A percentile compares a stretch with the other conserved stretches of the same genome.
These are phyloP conservation scores for Galerucella pusilla DNA, from an alignment of 2,888 invertebrate species.

Conservation along the genomic window DNA sequence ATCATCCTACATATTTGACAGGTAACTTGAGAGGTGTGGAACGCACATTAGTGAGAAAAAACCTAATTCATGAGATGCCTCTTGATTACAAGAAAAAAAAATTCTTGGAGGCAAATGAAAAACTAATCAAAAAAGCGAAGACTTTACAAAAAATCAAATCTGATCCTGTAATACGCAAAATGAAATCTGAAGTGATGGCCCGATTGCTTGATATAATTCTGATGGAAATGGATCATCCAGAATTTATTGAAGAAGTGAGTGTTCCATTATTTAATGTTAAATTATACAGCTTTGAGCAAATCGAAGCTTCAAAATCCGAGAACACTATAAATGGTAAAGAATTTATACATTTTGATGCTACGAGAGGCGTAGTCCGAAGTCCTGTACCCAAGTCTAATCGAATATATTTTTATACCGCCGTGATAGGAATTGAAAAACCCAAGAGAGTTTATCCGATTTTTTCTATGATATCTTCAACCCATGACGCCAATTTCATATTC, in stretches of 20 bases:
- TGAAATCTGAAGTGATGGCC: conserved; percentile 38
- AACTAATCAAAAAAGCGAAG: conserved; percentile 16
- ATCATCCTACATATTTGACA: no score
- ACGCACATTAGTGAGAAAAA: no score
- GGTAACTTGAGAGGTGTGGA: no score
- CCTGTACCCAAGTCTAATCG: conserved; percentile 31
- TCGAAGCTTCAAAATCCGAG: conserved; percentile 29
- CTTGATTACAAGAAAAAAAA: conserved; percentile 27
- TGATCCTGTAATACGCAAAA: conserved; percentile 38
- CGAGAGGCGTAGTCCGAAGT: conserved; percentile 40
- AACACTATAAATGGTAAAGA: conserved; percentile 22
- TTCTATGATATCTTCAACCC: conserved; percentile 37
- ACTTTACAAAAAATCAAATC: conserved; percentile 41
- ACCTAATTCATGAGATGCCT: conserved; percentile 11
- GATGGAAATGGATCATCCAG: conserved; percentile 42
- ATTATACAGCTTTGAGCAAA: conserved; percentile 41
- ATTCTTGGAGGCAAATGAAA: background rate
- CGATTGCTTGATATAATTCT: conserved; percentile 30
- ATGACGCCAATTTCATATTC: conserved; percentile 41
- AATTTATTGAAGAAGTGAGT: conserved; percentile 44
- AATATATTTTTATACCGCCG: conserved; percentile 41
- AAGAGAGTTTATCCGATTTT: conserved; percentile 40
- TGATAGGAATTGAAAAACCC: conserved; percentile 23
- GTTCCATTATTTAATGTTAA: conserved; percentile 44
- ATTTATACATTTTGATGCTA: conserved; percentile 45